Evolutionary conservation across 2,113 vertebrate genomes (phyloP).

Genomic region (Leucopternis melanops): DNA sequence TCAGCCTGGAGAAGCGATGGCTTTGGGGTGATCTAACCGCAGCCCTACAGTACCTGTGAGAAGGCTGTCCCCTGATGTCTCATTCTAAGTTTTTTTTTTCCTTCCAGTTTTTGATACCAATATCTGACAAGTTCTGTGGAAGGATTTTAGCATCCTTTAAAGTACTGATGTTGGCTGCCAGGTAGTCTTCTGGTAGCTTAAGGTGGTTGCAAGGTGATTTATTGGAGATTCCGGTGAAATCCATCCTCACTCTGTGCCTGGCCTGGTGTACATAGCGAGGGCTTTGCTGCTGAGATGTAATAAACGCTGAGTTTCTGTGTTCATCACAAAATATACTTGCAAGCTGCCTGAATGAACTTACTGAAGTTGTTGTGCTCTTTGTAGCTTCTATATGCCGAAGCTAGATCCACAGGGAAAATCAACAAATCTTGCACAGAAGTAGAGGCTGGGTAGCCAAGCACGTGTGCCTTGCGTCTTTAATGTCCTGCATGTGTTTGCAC

Average conservation of each 20-base stretch:
- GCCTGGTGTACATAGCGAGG: not conserved
- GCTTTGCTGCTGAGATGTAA: not conserved
- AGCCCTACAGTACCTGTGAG: too few species aligned
- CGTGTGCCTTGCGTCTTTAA: accelerated
- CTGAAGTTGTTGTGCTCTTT: not conserved
- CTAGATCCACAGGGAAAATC: not conserved
- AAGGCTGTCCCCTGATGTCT: too few species aligned
- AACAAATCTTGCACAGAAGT: not conserved
- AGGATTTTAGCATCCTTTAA: not conserved
- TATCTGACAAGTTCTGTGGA: not conserved
- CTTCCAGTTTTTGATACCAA: not conserved
- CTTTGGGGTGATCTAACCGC: too few species aligned
- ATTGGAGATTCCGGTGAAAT: not conserved
- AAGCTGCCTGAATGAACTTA: not conserved
- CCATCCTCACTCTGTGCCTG: not conserved
- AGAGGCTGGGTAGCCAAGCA: not conserved
- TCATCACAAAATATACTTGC: not conserved
- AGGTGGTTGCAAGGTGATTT: not conserved
- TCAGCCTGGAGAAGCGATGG: too few species aligned
- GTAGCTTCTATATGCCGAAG: not conserved
- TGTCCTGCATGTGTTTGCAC: not conserved
- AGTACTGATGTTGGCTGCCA: not conserved
- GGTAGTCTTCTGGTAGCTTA: not conserved
- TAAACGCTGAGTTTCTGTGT: not conserved
- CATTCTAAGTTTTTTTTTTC: not conserved